Base-by-base conservation (phyloP, 2,797 vertebrate species). In the Brachyrhaphis roseni region DNA sequence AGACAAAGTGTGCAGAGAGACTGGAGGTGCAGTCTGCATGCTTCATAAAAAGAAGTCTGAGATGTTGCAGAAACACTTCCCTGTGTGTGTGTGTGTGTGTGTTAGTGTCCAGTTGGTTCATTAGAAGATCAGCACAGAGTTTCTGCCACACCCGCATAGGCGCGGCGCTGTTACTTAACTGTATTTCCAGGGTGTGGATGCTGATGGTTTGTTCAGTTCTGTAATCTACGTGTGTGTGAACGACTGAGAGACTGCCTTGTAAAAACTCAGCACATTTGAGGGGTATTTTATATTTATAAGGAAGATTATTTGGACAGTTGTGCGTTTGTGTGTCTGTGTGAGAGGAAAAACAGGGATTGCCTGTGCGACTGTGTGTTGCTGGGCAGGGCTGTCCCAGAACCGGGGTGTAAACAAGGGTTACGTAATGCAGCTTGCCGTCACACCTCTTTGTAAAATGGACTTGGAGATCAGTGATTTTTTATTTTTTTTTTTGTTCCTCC, bases 371-470 rank as follows among this genome's bases (percentile, higher is more conserved):
- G 79, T 77, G 78, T 87, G 84, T 86, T 84, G 91, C 91, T 93
- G 94, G 93, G 94, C 91, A 93, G 93, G 92, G 94, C 90, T 88
- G 80, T 93, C 86, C 86, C 77, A 87, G 81, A 86, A 88, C 90
- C 83, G 43, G 89, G 90, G 89, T 91, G 92, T 96, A 95, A 95
- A 96, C 94, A 95, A 82, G 89, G 83, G 84, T 96, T 95, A 94
- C 47, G 81, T 94, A 95, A 95, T 91, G 78, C 79, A 72, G 78
- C 75, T 82, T 88, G 82, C 86, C 31, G 83, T 93, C 93, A 93
- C 93, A 92, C 91, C 87, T 89, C 84, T 81, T 84, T 87, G 80
- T 90, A 82, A 89, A 92, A 88, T 5, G 76, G 75, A 76, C 57
- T 23, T 6, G 53, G 84, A 91, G 74, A 81, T 51, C 36, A 72